phyloP scores from a whole-genome alignment of 2,888 invertebrate genomes.

The Smittia sp. region DNA sequence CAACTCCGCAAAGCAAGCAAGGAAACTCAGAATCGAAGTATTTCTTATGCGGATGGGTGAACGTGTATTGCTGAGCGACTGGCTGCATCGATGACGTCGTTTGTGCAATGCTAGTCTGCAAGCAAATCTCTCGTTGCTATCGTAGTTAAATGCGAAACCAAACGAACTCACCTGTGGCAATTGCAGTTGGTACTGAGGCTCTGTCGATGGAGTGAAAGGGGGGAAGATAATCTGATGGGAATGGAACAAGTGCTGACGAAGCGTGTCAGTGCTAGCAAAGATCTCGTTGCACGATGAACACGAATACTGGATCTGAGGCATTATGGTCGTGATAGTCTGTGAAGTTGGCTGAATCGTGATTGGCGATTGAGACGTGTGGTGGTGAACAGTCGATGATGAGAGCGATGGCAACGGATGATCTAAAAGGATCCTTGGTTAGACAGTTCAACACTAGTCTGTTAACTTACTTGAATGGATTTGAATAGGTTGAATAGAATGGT shows the following conservation, averaged over 20 bases:
- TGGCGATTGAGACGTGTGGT: slow-evolving; percentile 17
- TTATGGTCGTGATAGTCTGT: slow-evolving; percentile 23
- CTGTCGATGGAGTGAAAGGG: slow-evolving; percentile 1
- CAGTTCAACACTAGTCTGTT: not conserved
- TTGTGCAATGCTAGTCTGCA: slow-evolving; percentile 33
- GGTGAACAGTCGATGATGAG: slow-evolving; percentile 1
- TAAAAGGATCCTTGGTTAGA: not conserved
- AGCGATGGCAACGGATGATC: slow-evolving; percentile 32
- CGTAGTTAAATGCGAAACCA: too few species aligned
- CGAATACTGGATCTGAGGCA: slow-evolving; percentile 35
- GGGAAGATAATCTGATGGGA: slow-evolving; percentile 38
- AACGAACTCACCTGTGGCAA: slow-evolving; percentile 15
- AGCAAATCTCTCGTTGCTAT: too few species aligned
- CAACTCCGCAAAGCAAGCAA: slow-evolving; percentile 22
- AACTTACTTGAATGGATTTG: slow-evolving; percentile 36
- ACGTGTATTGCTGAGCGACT: slow-evolving; percentile 18
- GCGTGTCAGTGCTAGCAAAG: slow-evolving; percentile 13
- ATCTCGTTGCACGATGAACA: slow-evolving; percentile 34
- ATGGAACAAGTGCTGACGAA: slow-evolving; percentile 32
- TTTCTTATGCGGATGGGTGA: slow-evolving; percentile 33
- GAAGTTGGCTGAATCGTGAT: not conserved
- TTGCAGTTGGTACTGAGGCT: slow-evolving; percentile 36
- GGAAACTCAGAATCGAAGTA: slow-evolving; percentile 38
- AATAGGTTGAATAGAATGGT: slow-evolving; percentile 8
- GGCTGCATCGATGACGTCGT: slow-evolving; percentile 21